These are phyloP conservation scores for Thalassarche chlororhynchos DNA, from an alignment of 2,113 vertebrate species.

Conservation along the genomic window DNA sequence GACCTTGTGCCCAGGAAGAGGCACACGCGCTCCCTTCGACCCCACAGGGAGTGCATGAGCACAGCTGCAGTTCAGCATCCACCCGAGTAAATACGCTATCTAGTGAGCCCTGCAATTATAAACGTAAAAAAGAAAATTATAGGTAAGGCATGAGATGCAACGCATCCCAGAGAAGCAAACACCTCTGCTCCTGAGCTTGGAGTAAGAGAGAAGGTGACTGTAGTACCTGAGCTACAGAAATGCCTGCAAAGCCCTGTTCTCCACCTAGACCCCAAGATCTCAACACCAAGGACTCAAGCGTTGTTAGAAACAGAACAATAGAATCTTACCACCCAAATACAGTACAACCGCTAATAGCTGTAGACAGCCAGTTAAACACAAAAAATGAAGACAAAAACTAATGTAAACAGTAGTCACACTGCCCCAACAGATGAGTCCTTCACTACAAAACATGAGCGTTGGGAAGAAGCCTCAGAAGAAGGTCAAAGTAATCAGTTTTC, in stretches of 20 bases:
- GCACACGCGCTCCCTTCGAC: background rate
- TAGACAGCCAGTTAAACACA: background rate
- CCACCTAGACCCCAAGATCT: background rate
- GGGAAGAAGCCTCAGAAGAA: background rate
- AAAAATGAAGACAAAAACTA: background rate
- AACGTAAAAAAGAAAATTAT: background rate
- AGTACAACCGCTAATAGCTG: background rate
- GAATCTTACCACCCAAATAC: background rate
- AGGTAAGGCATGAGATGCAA: background rate
- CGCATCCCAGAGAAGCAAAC: background rate
- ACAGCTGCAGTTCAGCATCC: background rate
- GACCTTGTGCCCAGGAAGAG: background rate
- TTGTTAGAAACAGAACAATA: background rate
- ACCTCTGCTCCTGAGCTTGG: background rate
- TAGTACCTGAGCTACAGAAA: background rate
- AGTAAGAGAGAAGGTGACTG: background rate
- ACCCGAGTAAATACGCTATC: background rate
- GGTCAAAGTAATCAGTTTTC: background rate
- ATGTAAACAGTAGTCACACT: background rate
- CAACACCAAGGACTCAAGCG: background rate
- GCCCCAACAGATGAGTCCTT: background rate
- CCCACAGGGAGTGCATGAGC: background rate
- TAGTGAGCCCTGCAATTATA: background rate
- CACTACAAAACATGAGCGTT: background rate
- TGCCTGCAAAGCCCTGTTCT: background rate